Evolutionary conservation across 2,888 invertebrate genomes (phyloP).

Genomic region (Drosophila basisetae): DNA sequence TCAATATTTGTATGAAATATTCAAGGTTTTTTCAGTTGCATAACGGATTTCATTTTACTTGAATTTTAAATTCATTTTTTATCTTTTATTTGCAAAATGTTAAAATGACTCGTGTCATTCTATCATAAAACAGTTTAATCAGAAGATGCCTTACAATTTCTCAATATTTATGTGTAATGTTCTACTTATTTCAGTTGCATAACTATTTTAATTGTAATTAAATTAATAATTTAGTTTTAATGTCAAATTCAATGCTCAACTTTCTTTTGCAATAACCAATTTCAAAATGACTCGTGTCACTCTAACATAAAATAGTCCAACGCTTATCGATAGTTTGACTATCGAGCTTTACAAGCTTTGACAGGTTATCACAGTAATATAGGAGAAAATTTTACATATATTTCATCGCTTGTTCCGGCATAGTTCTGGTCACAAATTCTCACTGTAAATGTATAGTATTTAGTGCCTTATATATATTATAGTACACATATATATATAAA

Average conservation of each 20-base stretch:
- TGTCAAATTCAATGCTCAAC: background rate
- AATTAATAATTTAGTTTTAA: background rate
- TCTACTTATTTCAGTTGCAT: background rate
- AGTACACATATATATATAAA: constrained; percentile 9
- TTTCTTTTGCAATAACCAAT: background rate
- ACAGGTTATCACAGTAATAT: constrained; percentile 8
- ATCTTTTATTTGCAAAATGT: background rate
- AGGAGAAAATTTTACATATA: constrained; percentile 10
- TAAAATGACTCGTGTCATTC: background rate
- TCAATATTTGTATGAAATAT: background rate
- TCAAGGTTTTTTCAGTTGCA: background rate
- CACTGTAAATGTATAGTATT: constrained; percentile 60
- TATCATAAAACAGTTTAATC: background rate
- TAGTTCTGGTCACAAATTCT: constrained; percentile 26
- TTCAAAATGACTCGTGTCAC: background rate
- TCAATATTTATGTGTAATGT: background rate
- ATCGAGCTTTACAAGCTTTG: constrained; percentile 33
- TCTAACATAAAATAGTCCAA: background rate
- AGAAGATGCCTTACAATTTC: background rate
- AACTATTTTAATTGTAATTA: background rate
- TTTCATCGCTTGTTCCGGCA: constrained; percentile 39
- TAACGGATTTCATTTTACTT: background rate
- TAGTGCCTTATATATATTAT: constrained; percentile 35
- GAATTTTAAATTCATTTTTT: background rate
- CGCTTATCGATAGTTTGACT: constrained; percentile 34